A percentile compares a stretch with the other conserved stretches of the same genome.
Evolutionary conservation across 1,140 invertebrate species (phyloP).

Genomic region (Psilanteris sp.): DNA sequence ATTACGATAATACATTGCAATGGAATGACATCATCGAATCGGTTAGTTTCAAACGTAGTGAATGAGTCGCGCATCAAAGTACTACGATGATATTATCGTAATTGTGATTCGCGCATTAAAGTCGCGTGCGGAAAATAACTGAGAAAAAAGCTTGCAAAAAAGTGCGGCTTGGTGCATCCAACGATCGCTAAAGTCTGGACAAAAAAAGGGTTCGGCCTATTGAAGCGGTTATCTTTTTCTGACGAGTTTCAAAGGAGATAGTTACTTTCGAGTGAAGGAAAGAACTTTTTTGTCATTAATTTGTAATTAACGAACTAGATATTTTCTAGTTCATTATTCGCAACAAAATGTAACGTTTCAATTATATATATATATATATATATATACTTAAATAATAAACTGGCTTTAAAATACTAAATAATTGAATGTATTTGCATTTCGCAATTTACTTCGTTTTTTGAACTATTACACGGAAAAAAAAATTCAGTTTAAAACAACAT

Average conservation of each 20-base stretch:
- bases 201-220: constrained; percentile 38
- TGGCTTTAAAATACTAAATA: too few relatives aligned
- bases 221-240: constrained; percentile 30
- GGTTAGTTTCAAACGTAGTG: constrained; percentile 21
- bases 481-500: too few relatives aligned
- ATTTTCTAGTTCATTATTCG: too few relatives aligned
- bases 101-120: constrained; percentile 33
- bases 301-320: too few relatives aligned
- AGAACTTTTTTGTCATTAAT: neutral
- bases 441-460: too few relatives aligned
- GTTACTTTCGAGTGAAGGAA: neutral
- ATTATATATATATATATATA: too few relatives aligned
- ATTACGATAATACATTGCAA: constrained; percentile 1
- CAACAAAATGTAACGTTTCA: too few relatives aligned
- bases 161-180: constrained; percentile 26
- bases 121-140: constrained; percentile 46
- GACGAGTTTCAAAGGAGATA: neutral
- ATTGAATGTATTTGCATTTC: too few relatives aligned
- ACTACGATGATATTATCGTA: constrained; percentile 29
- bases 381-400: too few relatives aligned
- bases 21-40: constrained; percentile 10
- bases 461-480: too few relatives aligned
- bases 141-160: constrained; percentile 43
- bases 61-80: constrained; percentile 14
- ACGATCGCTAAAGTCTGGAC: constrained; percentile 20